Evolutionary conservation across 2,113 vertebrate species (phyloP), one percentile per base, ranked within the genome.

Genomic region (Psittacus erithacus): DNA sequence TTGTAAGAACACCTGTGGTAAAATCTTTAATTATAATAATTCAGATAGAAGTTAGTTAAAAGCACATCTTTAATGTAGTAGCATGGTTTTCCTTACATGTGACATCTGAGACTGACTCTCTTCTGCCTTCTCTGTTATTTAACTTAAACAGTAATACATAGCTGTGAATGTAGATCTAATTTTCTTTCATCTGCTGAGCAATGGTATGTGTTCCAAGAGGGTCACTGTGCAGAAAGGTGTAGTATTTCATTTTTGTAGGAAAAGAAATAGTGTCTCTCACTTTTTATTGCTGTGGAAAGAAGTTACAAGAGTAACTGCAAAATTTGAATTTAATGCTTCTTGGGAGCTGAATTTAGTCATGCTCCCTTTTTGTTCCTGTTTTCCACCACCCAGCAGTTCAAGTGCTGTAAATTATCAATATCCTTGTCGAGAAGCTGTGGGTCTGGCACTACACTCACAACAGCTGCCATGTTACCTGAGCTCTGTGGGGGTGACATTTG

Each of bases 21-120:
- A 94, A 90, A 78, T 90, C 79, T 77, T 92, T 93, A 95, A 95
- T 96, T 94, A 92, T 67, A 93, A 82, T 79, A 0, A 31, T 88
- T 95, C 64, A 75, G 73, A 88, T 33, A 84, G 78, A 94, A 86
- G 69, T 90, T 96, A 96, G 95, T 96, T 96, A 92, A 94, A 93
- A 93, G 53, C 29, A 81, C 43, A 64, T 86, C 71, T 92, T 96
- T 90, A 90, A 81, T 55, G 33, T 55, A 90, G 55, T 50, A n/a
- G 25, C 71, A 55, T 38, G 27, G 75, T 85, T 95, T 96, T 96
- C 76, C 88, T 90, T 60, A 41, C 12, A 6, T 59, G 57, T 46
- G 44, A 33, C 88, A 41, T 67, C 64, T 90, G 92, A 78, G 92
- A 96, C 68, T 35, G 82, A 64, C 57, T 95, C 67, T 85, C 41